phyloP scores from a whole-genome alignment of 1,140 invertebrate species.

The Brachionus plicatilis region DNA sequence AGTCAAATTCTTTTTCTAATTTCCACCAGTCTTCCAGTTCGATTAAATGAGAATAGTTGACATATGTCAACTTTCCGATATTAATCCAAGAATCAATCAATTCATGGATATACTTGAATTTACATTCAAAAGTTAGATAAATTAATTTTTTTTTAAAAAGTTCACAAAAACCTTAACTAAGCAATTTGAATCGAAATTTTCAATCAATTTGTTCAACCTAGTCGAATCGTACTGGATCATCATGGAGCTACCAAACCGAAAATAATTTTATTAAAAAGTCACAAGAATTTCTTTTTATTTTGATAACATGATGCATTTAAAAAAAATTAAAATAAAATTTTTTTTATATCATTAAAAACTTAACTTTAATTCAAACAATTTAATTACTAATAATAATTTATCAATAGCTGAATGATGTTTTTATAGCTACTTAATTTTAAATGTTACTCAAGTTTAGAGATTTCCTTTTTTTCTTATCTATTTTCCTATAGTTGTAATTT shows the following conservation, averaged over 20 bases:
- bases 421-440: not conserved
- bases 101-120: not conserved
- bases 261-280: not conserved
- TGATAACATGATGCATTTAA: not conserved
- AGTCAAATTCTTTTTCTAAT: conserved; percentile 7
- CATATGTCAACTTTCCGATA: not conserved
- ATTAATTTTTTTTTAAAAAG: not conserved
- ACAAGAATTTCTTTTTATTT: not conserved
- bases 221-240: not conserved
- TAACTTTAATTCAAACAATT: not conserved
- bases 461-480: not conserved
- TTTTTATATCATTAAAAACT: not conserved
- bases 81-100: not conserved
- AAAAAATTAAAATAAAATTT: not conserved
- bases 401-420: not conserved
- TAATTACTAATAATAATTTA: no score
- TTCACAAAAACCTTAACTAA: not conserved
- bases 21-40: conserved; percentile 28
- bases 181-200: not conserved
- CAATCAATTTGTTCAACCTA: not conserved
- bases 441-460: no score
- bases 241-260: not conserved
- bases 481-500: not conserved
- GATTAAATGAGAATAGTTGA: not conserved
- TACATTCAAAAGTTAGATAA: not conserved